Percentiles rank a stretch among this genome's conserved stretches.
These are phyloP conservation scores for Megastigmus dorsalis DNA, from an alignment of 2,888 invertebrate species.

Conservation along the genomic window DNA sequence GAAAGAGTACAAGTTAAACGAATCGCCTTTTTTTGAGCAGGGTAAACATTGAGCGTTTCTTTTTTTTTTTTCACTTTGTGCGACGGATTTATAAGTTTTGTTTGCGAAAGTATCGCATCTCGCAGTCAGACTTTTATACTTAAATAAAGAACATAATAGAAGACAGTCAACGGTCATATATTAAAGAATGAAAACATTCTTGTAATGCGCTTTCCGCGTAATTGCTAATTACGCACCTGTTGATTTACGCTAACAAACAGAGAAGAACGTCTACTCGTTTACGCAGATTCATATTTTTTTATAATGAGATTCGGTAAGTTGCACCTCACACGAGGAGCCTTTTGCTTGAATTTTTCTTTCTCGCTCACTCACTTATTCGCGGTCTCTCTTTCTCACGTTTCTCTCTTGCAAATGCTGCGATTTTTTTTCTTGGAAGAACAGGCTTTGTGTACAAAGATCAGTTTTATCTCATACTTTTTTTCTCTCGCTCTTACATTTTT, in stretches of 20 bases:
- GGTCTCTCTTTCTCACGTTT: conserved; percentile 5
- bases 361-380: conserved; percentile 12
- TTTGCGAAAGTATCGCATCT: conserved; percentile 17
- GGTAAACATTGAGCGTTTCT: conserved; percentile 15
- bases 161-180: neutral
- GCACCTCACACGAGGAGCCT: conserved; percentile 5
- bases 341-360: neutral
- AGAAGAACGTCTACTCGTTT: conserved; percentile 17
- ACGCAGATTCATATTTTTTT: conserved; percentile 42
- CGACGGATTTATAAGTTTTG: conserved; percentile 26
- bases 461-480: conserved; percentile 27
- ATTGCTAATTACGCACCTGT: conserved; percentile 19
- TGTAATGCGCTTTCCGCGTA: conserved; percentile 1
- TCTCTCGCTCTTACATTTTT: neutral
- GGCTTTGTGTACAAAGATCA: conserved; percentile 51
- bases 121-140: conserved; percentile 46
- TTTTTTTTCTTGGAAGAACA: conserved; percentile 53
- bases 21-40: conserved; percentile 15
- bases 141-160: conserved; percentile 2
- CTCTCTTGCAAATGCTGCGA: neutral
- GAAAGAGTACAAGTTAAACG: conserved; percentile 8
- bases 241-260: conserved; percentile 28
- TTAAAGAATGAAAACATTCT: conserved; percentile 26
- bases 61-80: conserved; percentile 19
- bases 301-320: conserved; percentile 48